These are phyloP conservation scores for Eupithecia vulgata DNA, from an alignment of 2,888 invertebrate genomes.

Conservation along the genomic window DNA sequence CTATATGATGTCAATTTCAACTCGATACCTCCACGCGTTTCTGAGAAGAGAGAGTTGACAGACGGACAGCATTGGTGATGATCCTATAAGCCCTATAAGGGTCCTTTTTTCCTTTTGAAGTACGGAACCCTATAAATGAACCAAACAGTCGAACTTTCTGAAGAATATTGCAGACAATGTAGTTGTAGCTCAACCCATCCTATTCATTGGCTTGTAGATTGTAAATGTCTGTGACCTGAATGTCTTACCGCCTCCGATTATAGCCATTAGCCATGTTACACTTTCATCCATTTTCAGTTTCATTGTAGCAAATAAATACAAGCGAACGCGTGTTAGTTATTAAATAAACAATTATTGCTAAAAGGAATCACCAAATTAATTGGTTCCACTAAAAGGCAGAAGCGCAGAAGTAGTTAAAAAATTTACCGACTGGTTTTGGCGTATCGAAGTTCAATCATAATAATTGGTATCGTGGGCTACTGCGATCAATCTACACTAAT, in stretches of 20 bases:
- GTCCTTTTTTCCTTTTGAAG: too few species aligned
- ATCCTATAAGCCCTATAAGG: too few species aligned
- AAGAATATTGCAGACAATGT: not conserved
- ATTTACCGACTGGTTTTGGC: not conserved
- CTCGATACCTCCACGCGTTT: too few species aligned
- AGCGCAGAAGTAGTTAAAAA: conserved; percentile 6
- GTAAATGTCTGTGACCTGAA: not conserved
- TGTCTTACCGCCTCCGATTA: not conserved
- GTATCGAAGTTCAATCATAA: conserved; percentile 6
- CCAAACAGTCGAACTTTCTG: not conserved
- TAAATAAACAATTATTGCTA: not conserved
- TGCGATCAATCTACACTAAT: too few species aligned
- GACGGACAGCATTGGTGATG: too few species aligned
- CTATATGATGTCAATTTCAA: too few species aligned
- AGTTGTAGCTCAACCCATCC: not conserved
- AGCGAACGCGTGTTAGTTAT: not conserved
- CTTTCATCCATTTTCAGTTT: not conserved
- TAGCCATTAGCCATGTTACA: not conserved
- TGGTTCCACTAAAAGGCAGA: not conserved
- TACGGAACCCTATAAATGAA: too few species aligned
- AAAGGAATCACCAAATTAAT: not conserved
- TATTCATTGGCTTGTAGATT: not conserved
- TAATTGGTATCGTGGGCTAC: not conserved
- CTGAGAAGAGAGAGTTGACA: too few species aligned
- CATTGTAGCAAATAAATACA: not conserved